A percentile compares a stretch with the other conserved stretches of the same genome.
Evolutionary conservation across 2,888 invertebrate genomes (phyloP).

Genomic region (Ecliptopera silaceata): DNA sequence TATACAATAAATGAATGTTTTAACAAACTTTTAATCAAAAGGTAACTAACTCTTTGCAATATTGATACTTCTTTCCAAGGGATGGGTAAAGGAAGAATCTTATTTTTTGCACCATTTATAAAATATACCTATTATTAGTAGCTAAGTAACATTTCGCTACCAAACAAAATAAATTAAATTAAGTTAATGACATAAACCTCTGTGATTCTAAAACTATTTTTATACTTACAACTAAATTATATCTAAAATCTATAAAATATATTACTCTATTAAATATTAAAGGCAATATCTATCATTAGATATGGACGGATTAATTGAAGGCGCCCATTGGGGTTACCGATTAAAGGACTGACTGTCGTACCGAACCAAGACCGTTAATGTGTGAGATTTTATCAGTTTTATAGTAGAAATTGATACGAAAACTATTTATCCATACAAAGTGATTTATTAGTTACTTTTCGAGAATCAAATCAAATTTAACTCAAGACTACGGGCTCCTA

Average conservation of each 20-base stretch:
- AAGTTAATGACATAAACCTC: slow-evolving; percentile 63
- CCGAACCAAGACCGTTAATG: background rate
- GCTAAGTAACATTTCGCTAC: slow-evolving; percentile 38
- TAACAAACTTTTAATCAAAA: background rate
- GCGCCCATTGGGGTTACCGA: slow-evolving; percentile 81
- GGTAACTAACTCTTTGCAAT: background rate
- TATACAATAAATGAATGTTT: background rate
- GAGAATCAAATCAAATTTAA: too few species aligned
- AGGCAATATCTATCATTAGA: slow-evolving; percentile 82
- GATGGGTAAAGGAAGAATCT: slow-evolving; percentile 11
- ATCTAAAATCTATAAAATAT: slow-evolving; percentile 80
- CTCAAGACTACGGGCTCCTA: too few species aligned
- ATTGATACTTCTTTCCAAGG: slow-evolving; percentile 4
- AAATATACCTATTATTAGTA: slow-evolving; percentile 9
- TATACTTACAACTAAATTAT: slow-evolving; percentile 66
- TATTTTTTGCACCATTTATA: slow-evolving; percentile 14
- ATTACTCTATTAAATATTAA: slow-evolving; percentile 83
- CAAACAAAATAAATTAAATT: slow-evolving; percentile 58
- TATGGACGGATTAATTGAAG: slow-evolving; percentile 82
- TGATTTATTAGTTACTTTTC: too few species aligned
- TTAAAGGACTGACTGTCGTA: slow-evolving; percentile 37
- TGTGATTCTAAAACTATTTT: slow-evolving; percentile 69
- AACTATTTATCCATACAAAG: too few species aligned
- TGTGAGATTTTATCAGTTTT: too few species aligned
- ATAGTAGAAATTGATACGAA: too few species aligned